phyloP scores from a whole-genome alignment of 2,797 vertebrate species.

The Falco peregrinus region DNA sequence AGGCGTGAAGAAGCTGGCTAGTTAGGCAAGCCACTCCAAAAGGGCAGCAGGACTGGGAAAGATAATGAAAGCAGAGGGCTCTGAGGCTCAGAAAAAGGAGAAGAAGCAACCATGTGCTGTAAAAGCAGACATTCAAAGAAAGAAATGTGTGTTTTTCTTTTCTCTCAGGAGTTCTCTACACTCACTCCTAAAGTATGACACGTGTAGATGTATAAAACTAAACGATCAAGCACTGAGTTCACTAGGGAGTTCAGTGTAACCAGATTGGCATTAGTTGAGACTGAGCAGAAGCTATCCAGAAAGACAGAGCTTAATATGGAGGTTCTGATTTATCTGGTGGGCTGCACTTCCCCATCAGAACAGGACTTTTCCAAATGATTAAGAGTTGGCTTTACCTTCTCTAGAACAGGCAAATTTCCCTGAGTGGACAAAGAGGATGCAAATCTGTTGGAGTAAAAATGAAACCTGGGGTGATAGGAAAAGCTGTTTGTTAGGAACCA shows the following conservation, averaged over 20 bases:
- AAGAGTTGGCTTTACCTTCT: neutral
- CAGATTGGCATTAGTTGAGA: neutral
- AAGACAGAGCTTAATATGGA: neutral
- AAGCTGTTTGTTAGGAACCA: neutral
- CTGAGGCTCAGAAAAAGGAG: neutral
- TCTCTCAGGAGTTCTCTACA: neutral
- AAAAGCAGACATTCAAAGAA: neutral
- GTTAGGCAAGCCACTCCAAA: neutral
- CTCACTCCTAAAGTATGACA: neutral
- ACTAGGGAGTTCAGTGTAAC: neutral
- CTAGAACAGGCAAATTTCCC: neutral
- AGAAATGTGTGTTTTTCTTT: neutral
- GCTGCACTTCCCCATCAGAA: neutral
- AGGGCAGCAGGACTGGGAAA: neutral
- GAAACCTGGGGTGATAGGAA: neutral
- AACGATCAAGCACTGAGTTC: neutral
- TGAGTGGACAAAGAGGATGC: neutral
- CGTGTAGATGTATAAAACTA: neutral
- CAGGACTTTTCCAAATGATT: neutral
- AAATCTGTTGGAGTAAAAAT: neutral
- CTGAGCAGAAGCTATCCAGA: neutral
- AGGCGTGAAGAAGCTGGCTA: neutral
- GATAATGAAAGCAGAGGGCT: neutral
- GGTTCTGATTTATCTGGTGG: neutral
- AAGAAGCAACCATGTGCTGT: neutral